Evolutionary conservation across 2,888 invertebrate species (phyloP).

Genomic region (Conomelus anceps): DNA sequence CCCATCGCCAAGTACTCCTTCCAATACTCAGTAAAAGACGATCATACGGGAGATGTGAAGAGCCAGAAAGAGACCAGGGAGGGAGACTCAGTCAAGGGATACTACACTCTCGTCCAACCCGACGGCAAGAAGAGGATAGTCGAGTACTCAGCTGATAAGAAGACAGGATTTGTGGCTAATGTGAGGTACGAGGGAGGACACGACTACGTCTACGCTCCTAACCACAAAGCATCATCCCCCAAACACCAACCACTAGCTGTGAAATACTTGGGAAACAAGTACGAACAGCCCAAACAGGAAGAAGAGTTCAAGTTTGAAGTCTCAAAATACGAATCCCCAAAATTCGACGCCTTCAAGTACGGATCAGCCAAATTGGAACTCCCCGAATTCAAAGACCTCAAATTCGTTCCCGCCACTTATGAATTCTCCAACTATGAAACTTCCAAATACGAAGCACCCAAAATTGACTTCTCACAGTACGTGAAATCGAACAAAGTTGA

Average conservation of each 20-base stretch:
- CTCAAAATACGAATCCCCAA: background rate
- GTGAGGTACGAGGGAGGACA: background rate
- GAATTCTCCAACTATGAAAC: background rate
- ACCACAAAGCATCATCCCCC: background rate
- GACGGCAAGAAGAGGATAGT: constrained; percentile 68
- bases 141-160: constrained; percentile 59
- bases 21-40: constrained; percentile 65
- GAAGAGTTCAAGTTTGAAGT: background rate
- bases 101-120: constrained; percentile 50
- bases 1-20: constrained; percentile 51
- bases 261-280: background rate
- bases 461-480: background rate
- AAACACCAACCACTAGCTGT: background rate
- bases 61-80: constrained; percentile 66
- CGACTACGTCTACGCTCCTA: background rate
- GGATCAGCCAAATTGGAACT: background rate
- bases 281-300: background rate
- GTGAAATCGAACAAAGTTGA: background rate
- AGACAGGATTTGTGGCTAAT: background rate
- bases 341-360: background rate
- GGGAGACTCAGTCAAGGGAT: constrained; percentile 63
- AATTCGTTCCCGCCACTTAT: too few relatives aligned
- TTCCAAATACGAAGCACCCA: background rate
- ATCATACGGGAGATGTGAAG: constrained; percentile 64
- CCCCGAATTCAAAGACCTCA: background rate